phyloP scores from a whole-genome alignment of 2,797 vertebrate species.

The Sphaeramia orbicularis region DNA sequence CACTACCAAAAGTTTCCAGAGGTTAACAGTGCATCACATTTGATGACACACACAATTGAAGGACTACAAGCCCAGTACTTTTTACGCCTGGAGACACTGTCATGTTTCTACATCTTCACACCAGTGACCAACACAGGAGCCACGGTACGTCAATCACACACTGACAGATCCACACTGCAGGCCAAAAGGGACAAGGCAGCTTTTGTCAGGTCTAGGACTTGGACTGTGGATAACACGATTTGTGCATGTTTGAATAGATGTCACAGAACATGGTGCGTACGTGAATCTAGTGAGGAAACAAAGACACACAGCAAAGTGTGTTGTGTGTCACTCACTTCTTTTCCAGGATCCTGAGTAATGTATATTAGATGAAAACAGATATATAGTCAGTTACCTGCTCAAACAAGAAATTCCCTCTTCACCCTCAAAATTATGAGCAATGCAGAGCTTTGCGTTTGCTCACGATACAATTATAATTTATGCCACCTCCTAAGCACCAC shows the following conservation, averaged over 20 bases:
- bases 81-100: constrained; percentile 46
- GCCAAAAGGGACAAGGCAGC: constrained; percentile 40
- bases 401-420: constrained; percentile 57
- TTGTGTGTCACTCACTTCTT: constrained; percentile 1
- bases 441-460: constrained; percentile 62
- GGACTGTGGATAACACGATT: constrained; percentile 14
- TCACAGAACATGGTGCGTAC: not conserved
- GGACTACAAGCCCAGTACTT: constrained; percentile 25
- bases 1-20: constrained; percentile 17
- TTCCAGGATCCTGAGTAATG: not conserved
- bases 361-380: not conserved
- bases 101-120: constrained; percentile 58
- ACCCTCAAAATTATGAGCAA: constrained; percentile 53
- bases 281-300: not conserved
- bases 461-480: constrained; percentile 67
- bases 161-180: constrained; percentile 46
- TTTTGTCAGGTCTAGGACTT: constrained; percentile 20
- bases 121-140: constrained; percentile 48
- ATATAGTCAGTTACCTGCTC: constrained; percentile 54
- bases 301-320: not conserved
- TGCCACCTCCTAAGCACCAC: constrained; percentile 64
- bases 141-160: constrained; percentile 51
- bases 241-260: constrained; percentile 23
- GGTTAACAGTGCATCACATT: constrained; percentile 35
- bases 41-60: constrained; percentile 43